phyloP scores from a whole-genome alignment of 2,888 invertebrate genomes.

The Caenorhabditis drosophilae region DNA sequence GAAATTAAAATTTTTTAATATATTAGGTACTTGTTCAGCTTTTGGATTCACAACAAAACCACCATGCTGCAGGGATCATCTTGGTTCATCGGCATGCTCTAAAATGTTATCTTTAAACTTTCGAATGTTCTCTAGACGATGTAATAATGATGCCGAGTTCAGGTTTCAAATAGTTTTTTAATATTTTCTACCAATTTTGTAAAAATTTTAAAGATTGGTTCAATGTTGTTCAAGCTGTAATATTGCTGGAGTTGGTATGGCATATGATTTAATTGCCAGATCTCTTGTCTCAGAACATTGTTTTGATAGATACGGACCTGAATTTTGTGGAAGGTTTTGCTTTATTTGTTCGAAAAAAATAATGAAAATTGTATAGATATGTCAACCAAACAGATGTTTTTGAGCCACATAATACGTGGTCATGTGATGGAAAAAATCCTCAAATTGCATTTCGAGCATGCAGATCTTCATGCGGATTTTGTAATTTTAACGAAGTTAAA shows the following conservation, averaged over 20 bases:
- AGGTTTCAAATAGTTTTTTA: slow-evolving; percentile 28
- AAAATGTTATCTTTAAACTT: slow-evolving; percentile 45
- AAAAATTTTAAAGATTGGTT: slow-evolving; percentile 44
- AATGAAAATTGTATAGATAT: slow-evolving; percentile 36
- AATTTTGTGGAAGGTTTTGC: slow-evolving; percentile 50
- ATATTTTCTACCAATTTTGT: no score
- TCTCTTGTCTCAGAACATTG: slow-evolving; percentile 57
- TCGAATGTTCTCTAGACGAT: slow-evolving; percentile 46
- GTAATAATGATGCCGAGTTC: slow-evolving; percentile 58
- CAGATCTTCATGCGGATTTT: slow-evolving; percentile 57
- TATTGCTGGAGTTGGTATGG: slow-evolving; percentile 46
- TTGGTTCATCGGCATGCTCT: slow-evolving; percentile 48
- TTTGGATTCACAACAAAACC: slow-evolving; percentile 46
- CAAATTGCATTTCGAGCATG: slow-evolving; percentile 60
- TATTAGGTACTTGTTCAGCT: slow-evolving; percentile 17
- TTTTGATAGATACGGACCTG: slow-evolving; percentile 57
- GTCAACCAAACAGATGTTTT: slow-evolving; percentile 60
- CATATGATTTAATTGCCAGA: slow-evolving; percentile 57
- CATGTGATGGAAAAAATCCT: slow-evolving; percentile 58
- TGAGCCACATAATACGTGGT: slow-evolving; percentile 50
- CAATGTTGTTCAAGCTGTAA: slow-evolving; percentile 60
- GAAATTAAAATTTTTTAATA: no score
- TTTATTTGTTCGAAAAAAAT: slow-evolving; percentile 3
- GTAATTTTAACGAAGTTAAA: slow-evolving; percentile 55
- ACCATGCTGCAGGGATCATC: slow-evolving; percentile 58